A percentile compares a stretch with the other conserved stretches of the same genome.
phyloP scores from a whole-genome alignment of 2,113 vertebrate species.

The Diphyllodes magnificus region DNA sequence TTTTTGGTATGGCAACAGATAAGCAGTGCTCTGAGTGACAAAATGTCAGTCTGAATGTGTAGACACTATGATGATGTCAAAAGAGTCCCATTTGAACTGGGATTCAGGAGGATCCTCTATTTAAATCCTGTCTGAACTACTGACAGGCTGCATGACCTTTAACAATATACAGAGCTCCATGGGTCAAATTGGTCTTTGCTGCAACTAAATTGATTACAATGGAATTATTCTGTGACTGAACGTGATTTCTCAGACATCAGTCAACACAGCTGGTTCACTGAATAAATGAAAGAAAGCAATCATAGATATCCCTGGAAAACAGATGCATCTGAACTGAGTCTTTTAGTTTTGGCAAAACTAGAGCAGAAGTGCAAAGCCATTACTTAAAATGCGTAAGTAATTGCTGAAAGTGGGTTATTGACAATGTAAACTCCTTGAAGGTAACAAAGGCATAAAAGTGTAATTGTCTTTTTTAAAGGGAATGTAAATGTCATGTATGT shows the following conservation, averaged over 20 bases:
- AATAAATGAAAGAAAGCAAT: not conserved
- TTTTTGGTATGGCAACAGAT: not conserved
- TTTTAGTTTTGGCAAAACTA: not conserved
- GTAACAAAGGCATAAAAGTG: not conserved
- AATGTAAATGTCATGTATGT: not conserved
- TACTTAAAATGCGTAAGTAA: not conserved
- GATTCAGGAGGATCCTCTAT: slow-evolving; percentile 3
- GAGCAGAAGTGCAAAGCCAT: not conserved
- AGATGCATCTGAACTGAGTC: not conserved
- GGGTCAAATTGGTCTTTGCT: not conserved
- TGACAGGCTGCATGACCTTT: slow-evolving; percentile 27
- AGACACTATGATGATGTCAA: slow-evolving; percentile 20
- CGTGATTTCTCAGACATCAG: slow-evolving; percentile 27
- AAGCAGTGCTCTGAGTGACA: not conserved
- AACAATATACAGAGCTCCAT: not conserved
- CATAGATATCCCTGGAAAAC: not conserved
- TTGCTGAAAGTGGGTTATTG: not conserved
- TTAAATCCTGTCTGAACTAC: slow-evolving; percentile 26
- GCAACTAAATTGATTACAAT: slow-evolving; percentile 3
- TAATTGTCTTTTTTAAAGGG: not conserved
- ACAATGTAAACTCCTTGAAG: not conserved
- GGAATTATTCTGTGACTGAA: slow-evolving; percentile 9
- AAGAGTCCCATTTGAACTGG: not conserved
- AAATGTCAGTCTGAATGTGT: slow-evolving; percentile 12
- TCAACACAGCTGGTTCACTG: slow-evolving; percentile 23